Percentiles rank a stretch among this genome's conserved stretches.
Conservation (phyloP, 2,888 invertebrate genomes). For the Phyto melanocephala region DNA sequence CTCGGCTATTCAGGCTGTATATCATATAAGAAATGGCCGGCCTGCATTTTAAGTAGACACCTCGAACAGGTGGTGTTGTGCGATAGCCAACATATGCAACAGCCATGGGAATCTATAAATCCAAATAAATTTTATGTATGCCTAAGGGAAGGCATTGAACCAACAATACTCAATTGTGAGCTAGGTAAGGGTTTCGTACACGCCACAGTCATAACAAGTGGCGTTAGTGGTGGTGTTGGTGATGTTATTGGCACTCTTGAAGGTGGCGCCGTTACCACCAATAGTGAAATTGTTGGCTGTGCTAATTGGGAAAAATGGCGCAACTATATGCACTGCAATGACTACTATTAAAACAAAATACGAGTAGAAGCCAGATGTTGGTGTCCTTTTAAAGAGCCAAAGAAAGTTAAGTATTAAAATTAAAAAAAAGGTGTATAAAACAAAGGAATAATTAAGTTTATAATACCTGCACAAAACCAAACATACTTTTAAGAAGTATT, state of each 20-base stretch:
- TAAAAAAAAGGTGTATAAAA: not conserved
- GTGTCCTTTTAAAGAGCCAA: not conserved
- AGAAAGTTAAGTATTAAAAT: not conserved
- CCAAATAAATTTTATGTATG: conserved; percentile 75
- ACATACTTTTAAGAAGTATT: not conserved
- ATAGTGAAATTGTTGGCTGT: conserved; percentile 69
- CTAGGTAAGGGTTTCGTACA: conserved; percentile 72
- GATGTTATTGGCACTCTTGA: not conserved
- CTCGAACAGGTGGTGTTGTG: conserved; percentile 52
- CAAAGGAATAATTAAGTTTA: not conserved
- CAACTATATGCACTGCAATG: conserved; percentile 70
- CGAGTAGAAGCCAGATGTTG: not conserved
- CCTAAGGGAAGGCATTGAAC: conserved; percentile 66
- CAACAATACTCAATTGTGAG: conserved; percentile 70
- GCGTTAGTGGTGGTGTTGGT: not conserved
- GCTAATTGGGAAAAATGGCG: conserved; percentile 73
- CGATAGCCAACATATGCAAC: conserved; percentile 66
- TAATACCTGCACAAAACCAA: not conserved
- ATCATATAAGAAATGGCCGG: conserved; percentile 73
- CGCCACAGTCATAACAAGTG: conserved; percentile 48
- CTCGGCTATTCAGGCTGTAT: conserved; percentile 72
- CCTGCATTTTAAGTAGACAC: conserved; percentile 65
- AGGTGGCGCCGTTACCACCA: not conserved
- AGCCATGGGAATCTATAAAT: conserved; percentile 71
- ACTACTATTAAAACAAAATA: conserved; percentile 68